Evolutionary conservation across 2,888 invertebrate genomes (phyloP).

Genomic region (Frankliniella intonsa): DNA sequence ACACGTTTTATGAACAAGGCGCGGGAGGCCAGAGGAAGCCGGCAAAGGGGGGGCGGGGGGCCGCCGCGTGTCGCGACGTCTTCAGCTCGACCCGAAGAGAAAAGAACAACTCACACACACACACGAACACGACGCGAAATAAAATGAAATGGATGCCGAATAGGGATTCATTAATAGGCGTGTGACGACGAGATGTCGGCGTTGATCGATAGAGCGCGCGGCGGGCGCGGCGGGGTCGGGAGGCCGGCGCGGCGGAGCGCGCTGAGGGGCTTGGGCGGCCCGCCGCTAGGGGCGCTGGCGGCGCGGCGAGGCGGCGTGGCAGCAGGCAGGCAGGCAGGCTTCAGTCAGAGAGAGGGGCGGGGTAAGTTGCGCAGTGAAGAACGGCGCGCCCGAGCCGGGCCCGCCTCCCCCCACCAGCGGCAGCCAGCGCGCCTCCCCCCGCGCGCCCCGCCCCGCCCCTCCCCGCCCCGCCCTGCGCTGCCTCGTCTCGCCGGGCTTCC

Average conservation of each 20-base stretch:
- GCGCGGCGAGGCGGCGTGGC: not conserved
- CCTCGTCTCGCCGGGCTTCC: not conserved
- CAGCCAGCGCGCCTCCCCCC: not conserved
- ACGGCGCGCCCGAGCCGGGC: conserved; percentile 4
- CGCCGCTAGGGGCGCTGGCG: conserved; percentile 5
- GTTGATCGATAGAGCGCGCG: not conserved
- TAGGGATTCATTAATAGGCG: conserved; percentile 1
- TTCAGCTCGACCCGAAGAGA: not conserved
- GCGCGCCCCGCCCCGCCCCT: not conserved
- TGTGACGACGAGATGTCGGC: not conserved
- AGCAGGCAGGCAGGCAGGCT: conserved; percentile 12
- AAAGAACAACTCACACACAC: not conserved
- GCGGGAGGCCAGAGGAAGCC: not conserved
- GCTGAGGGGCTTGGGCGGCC: not conserved
- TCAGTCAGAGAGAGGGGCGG: conserved; percentile 7
- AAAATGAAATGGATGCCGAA: not conserved
- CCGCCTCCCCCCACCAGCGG: not conserved
- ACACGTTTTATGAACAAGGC: conserved; percentile 18
- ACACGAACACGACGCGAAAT: not conserved
- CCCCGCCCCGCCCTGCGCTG: not conserved
- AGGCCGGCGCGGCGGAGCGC: not conserved
- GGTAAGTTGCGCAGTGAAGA: conserved; percentile 22
- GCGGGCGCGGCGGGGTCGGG: not conserved
- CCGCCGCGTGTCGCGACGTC: not conserved
- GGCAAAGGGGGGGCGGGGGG: not conserved